A percentile compares a stretch with the other conserved stretches of the same genome.
These are phyloP conservation scores for Cheilinus undulatus DNA, from an alignment of 2,113 vertebrate genomes.

Conservation along the genomic window DNA sequence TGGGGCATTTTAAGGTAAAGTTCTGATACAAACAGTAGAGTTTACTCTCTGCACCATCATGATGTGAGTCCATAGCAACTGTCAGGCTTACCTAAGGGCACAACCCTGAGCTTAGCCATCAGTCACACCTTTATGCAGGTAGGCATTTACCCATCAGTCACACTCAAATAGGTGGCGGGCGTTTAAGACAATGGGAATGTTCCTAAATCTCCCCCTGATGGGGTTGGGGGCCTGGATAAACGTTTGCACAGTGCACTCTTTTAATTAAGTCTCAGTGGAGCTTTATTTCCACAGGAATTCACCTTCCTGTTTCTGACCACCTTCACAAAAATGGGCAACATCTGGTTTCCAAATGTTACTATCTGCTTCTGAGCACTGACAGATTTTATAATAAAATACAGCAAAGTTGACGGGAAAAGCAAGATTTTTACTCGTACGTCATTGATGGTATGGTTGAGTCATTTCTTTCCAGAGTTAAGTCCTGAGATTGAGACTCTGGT, in stretches of 20 bases:
- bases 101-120: slow-evolving; percentile 68
- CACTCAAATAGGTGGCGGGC: slow-evolving; percentile 63
- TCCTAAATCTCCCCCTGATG: slow-evolving; percentile 69
- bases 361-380: slow-evolving; percentile 31
- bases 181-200: slow-evolving; percentile 71
- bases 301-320: slow-evolving; percentile 67
- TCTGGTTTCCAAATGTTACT: slow-evolving; percentile 71
- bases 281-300: slow-evolving; percentile 75
- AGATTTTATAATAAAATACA: slow-evolving; percentile 40
- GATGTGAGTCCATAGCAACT: slow-evolving; percentile 37
- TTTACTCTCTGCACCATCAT: slow-evolving; percentile 26
- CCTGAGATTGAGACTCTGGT: slow-evolving; percentile 24
- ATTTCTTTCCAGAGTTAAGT: slow-evolving; percentile 58
- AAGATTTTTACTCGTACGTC: slow-evolving; percentile 29
- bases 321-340: slow-evolving; percentile 54
- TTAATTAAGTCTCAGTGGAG: slow-evolving; percentile 77
- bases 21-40: slow-evolving; percentile 27
- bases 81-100: slow-evolving; percentile 57
- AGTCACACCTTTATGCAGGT: slow-evolving; percentile 78
- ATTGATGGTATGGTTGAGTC: slow-evolving; percentile 40
- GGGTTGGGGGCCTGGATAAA: slow-evolving; percentile 73
- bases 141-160: slow-evolving; percentile 80
- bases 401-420: slow-evolving; percentile 15
- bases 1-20: slow-evolving; percentile 24
- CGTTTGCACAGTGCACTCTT: slow-evolving; percentile 71